phyloP scores from a whole-genome alignment of 2,888 invertebrate genomes.

The Miltochrista miniata region DNA sequence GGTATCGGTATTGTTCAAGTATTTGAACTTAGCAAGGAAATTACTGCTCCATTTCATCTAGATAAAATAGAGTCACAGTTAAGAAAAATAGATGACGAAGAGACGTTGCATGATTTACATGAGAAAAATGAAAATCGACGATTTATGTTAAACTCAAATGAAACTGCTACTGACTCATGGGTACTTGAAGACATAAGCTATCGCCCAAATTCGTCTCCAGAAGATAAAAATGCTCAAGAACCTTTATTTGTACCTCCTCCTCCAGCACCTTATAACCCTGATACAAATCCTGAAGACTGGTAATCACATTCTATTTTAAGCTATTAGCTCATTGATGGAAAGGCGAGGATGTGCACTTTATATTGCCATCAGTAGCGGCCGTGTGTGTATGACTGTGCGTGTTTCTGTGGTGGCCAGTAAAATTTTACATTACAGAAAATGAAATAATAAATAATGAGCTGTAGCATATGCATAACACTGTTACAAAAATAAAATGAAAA shows the following conservation, averaged over 20 bases:
- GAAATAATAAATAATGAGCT: too few species aligned
- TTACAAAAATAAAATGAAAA: too few species aligned
- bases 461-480: too few species aligned
- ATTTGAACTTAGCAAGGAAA: not conserved
- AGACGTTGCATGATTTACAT: not conserved
- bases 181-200: not conserved
- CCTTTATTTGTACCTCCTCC: not conserved
- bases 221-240: not conserved
- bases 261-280: not conserved
- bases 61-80: not conserved
- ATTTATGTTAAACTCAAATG: not conserved
- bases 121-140: not conserved
- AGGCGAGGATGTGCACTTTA: too few species aligned
- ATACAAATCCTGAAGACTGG: too few species aligned
- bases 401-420: too few species aligned
- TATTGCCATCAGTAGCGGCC: too few species aligned
- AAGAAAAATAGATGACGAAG: not conserved
- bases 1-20: not conserved
- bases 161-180: too few species aligned
- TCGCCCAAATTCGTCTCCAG: not conserved
- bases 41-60: not conserved
- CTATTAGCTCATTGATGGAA: too few species aligned
- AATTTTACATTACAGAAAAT: too few species aligned
- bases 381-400: too few species aligned
- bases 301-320: not conserved